A percentile compares a stretch with the other conserved stretches of the same genome.
Conservation (phyloP, 2,888 invertebrate species). For the Alsophila aescularia region DNA sequence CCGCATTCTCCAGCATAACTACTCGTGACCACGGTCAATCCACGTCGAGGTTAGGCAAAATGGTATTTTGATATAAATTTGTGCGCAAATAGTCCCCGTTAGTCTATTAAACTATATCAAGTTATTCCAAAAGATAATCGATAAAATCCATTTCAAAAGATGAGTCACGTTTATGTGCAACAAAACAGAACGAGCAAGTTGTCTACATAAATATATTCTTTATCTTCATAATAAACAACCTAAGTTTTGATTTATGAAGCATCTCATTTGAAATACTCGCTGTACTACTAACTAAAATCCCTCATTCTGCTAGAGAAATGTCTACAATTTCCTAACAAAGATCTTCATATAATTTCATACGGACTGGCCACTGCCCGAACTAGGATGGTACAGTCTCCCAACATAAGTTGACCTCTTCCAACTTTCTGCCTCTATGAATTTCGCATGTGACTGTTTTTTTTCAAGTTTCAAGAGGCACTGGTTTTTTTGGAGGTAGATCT, state of each 20-base stretch:
- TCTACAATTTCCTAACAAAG: constrained; percentile 52
- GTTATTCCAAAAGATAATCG: too few relatives aligned
- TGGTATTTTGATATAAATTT: too few relatives aligned
- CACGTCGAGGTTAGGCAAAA: too few relatives aligned
- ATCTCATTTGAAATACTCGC: constrained; percentile 24
- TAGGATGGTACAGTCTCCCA: constrained; percentile 39
- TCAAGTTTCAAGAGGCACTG: constrained; percentile 1
- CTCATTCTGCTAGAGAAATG: constrained; percentile 44
- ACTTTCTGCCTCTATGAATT: constrained; percentile 11
- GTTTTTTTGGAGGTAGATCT: constrained; percentile 8
- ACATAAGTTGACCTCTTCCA: constrained; percentile 34
- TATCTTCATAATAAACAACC: background rate
- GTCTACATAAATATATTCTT: background rate
- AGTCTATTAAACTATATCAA: background rate
- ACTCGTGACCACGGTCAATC: too few relatives aligned
- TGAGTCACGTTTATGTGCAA: background rate
- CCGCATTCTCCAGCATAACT: too few relatives aligned
- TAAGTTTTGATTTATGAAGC: constrained; percentile 31
- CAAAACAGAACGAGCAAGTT: background rate
- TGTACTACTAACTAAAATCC: constrained; percentile 16
- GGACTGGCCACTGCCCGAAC: constrained; percentile 42
- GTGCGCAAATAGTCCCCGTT: too few relatives aligned
- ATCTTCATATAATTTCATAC: constrained; percentile 50
- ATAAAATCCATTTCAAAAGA: background rate
- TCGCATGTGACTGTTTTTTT: constrained; percentile 4